Evolutionary conservation across 2,113 vertebrate genomes (phyloP).

Genomic region (Syngnathus scovelli): DNA sequence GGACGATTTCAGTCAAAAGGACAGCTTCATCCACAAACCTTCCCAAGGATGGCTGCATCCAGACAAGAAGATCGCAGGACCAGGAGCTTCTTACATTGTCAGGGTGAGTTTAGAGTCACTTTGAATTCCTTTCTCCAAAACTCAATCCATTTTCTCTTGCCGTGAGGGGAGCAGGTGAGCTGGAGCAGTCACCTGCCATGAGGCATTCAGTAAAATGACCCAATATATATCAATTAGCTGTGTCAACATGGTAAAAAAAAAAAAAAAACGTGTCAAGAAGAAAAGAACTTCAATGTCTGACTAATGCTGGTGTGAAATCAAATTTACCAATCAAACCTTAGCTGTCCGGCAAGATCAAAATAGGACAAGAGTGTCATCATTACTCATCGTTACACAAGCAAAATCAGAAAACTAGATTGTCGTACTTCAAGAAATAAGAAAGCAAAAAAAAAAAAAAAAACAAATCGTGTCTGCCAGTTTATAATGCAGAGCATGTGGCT

Average conservation of each 20-base stretch:
- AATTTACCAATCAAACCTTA: too few species aligned
- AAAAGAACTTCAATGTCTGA: too few species aligned
- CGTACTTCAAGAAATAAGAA: not conserved
- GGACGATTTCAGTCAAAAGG: slow-evolving; percentile 84
- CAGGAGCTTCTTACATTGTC: slow-evolving; percentile 88
- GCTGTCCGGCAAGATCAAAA: not conserved
- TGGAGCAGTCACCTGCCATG: too few species aligned
- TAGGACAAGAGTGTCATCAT: not conserved
- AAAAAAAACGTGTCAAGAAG: too few species aligned
- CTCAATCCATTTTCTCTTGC: not conserved
- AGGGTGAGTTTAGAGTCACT: slow-evolving; percentile 76
- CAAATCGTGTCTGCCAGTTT: slow-evolving; percentile 29
- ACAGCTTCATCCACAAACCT: slow-evolving; percentile 91
- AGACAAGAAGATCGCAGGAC: slow-evolving; percentile 82
- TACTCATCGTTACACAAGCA: not conserved
- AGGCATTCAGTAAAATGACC: too few species aligned
- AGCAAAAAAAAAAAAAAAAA: not conserved
- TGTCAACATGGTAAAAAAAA: too few species aligned
- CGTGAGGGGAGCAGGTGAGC: not conserved
- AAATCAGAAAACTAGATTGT: not conserved
- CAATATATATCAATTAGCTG: too few species aligned
- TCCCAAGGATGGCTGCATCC: slow-evolving; percentile 94
- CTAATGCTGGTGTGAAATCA: too few species aligned
- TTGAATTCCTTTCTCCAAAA: not conserved
- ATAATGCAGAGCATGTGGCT: slow-evolving; percentile 55